A percentile compares a stretch with the other conserved stretches of the same genome.
phyloP scores from a whole-genome alignment of 2,888 invertebrate genomes.

The Pristionchus japonicus region DNA sequence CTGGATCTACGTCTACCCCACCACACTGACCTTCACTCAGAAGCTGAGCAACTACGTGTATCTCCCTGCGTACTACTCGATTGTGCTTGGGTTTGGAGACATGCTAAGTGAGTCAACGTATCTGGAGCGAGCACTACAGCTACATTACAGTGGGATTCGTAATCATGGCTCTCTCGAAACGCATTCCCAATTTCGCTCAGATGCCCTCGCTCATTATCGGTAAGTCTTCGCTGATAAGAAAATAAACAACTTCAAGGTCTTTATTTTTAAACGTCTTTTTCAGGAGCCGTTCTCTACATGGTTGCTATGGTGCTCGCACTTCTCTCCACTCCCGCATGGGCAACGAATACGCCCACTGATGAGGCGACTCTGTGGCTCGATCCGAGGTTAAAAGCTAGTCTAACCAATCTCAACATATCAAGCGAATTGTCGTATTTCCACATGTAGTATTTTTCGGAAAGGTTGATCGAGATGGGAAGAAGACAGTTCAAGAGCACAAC shows the following conservation, averaged over 20 bases:
- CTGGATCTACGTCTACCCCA: slow-evolving; percentile 47
- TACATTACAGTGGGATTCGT: slow-evolving; percentile 43
- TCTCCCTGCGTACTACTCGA: slow-evolving; percentile 41
- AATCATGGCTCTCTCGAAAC: slow-evolving; percentile 1
- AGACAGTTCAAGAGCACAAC: too few relatives aligned
- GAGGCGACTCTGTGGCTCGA: not conserved
- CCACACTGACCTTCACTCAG: slow-evolving; percentile 23
- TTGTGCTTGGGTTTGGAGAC: slow-evolving; percentile 31
- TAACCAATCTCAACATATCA: too few relatives aligned
- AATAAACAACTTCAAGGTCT: not conserved
- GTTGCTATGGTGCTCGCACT: slow-evolving; percentile 24
- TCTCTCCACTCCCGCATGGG: slow-evolving; percentile 11
- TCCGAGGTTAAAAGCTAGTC: not conserved
- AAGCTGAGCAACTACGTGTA: slow-evolving; percentile 16
- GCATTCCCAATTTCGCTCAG: slow-evolving; percentile 29
- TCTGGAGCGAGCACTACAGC: not conserved
- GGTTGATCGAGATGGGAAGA: too few relatives aligned
- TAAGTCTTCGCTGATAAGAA: not conserved
- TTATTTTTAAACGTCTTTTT: not conserved
- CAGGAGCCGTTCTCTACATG: slow-evolving; percentile 21
- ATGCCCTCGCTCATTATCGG: slow-evolving; percentile 29
- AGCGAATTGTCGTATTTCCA: too few relatives aligned
- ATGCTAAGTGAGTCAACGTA: slow-evolving; percentile 32
- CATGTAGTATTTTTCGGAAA: too few relatives aligned
- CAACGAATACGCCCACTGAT: slow-evolving; percentile 32